Evolutionary conservation across 1,140 invertebrate species (phyloP).

Genomic region (Asbolus verrucosus): DNA sequence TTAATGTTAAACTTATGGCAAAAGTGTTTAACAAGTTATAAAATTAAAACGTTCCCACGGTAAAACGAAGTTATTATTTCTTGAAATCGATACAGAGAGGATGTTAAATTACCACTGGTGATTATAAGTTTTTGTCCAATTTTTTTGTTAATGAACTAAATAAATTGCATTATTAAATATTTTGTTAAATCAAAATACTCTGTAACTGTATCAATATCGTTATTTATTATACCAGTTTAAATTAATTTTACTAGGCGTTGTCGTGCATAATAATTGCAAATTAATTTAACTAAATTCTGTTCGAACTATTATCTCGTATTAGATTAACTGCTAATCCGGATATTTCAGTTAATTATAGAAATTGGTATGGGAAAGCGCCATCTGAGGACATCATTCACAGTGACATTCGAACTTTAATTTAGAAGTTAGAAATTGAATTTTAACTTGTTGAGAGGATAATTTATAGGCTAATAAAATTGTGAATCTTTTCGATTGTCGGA

Average conservation of each 20-base stretch:
- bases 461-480: slow-evolving; percentile 37
- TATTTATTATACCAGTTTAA: slow-evolving; percentile 31
- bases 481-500: slow-evolving; percentile 27
- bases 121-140: slow-evolving; percentile 21
- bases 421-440: slow-evolving; percentile 29
- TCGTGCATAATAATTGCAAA: background rate
- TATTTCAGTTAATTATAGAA: slow-evolving; percentile 1
- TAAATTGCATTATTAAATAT: no score
- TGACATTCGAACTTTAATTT: no score
- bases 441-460: slow-evolving; percentile 28
- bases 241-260: slow-evolving; percentile 7
- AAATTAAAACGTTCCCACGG: slow-evolving; percentile 42
- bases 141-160: slow-evolving; percentile 25
- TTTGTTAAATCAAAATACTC: no score
- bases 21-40: slow-evolving; percentile 27
- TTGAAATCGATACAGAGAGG: slow-evolving; percentile 42
- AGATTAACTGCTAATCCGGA: slow-evolving; percentile 17
- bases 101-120: slow-evolving; percentile 31
- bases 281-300: slow-evolving; percentile 20
- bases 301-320: no score
- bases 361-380: slow-evolving; percentile 3
- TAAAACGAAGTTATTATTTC: slow-evolving; percentile 43
- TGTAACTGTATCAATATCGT: background rate
- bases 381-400: no score
- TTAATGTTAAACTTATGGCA: slow-evolving; percentile 22